Percentiles rank a stretch among this genome's conserved stretches.
Evolutionary conservation across 2,888 invertebrate genomes (phyloP).

Genomic region (Sussaba pulchella): DNA sequence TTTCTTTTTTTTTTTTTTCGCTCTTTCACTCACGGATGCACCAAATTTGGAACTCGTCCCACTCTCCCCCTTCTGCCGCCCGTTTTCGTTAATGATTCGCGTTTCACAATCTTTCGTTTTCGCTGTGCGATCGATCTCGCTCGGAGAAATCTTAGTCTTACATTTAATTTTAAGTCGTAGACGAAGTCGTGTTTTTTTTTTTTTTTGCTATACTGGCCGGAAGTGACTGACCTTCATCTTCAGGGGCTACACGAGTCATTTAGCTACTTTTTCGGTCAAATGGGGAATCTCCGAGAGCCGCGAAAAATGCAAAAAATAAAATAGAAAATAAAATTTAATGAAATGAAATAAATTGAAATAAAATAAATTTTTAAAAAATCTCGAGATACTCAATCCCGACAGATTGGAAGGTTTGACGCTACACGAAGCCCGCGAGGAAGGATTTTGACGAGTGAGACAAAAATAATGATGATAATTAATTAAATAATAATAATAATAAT

Average conservation of each 20-base stretch:
- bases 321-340: too few species aligned
- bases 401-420: constrained; percentile 12
- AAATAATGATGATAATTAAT: constrained; percentile 66
- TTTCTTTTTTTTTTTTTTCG: constrained; percentile 58
- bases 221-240: constrained; percentile 66
- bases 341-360: too few species aligned
- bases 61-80: too few species aligned
- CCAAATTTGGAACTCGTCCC: too few species aligned
- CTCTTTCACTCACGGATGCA: constrained; percentile 35
- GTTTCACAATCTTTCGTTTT: constrained; percentile 28
- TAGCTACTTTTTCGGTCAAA: constrained; percentile 4
- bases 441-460: constrained; percentile 46
- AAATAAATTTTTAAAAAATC: too few species aligned
- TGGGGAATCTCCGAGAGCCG: background rate
- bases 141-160: constrained; percentile 25
- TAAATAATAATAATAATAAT: too few species aligned
- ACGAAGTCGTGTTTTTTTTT: constrained; percentile 23
- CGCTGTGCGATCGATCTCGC: constrained; percentile 21
- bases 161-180: constrained; percentile 15
- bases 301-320: constrained; percentile 1
- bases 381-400: background rate
- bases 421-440: constrained; percentile 36
- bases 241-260: too few species aligned
- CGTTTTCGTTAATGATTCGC: too few species aligned
- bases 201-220: constrained; percentile 71